Evolutionary conservation across 35 echinoderm and acorn worm genomes (phyloP).

Genomic region (Apostichopus japonicus): DNA sequence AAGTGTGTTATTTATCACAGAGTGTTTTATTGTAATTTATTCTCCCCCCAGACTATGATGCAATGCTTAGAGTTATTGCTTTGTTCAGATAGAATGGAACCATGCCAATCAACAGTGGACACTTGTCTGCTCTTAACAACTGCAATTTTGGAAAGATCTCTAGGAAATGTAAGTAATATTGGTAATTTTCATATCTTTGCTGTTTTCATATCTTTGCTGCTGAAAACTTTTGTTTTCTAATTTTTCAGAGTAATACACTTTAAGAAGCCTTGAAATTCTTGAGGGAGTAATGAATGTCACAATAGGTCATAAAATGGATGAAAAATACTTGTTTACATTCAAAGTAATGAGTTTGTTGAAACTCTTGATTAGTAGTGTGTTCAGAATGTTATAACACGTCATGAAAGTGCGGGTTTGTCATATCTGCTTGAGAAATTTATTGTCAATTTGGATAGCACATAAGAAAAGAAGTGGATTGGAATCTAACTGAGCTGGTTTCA

Average conservation of each 20-base stretch:
- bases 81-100: not conserved
- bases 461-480: too few relatives aligned
- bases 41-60: not conserved
- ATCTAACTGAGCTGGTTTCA: too few relatives aligned
- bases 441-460: too few relatives aligned
- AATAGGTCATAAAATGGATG: too few relatives aligned
- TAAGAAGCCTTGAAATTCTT: not conserved
- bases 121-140: conserved; percentile 62
- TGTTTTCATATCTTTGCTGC: too few relatives aligned
- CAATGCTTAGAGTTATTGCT: not conserved
- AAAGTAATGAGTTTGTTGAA: not conserved
- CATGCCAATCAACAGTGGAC: not conserved
- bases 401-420: not conserved
- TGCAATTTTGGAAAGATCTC: conserved; percentile 67
- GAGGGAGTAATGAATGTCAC: not conserved
- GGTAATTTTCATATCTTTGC: too few relatives aligned
- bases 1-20: too few relatives aligned
- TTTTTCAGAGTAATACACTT: too few relatives aligned
- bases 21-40: not conserved
- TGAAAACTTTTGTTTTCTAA: too few relatives aligned
- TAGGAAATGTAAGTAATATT: conserved; percentile 75
- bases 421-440: too few relatives aligned
- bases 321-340: not conserved
- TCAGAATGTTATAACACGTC: not conserved
- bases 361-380: not conserved